Base-by-base conservation (phyloP, 2,113 vertebrate genomes). In the Ceyx cyanopectus region DNA sequence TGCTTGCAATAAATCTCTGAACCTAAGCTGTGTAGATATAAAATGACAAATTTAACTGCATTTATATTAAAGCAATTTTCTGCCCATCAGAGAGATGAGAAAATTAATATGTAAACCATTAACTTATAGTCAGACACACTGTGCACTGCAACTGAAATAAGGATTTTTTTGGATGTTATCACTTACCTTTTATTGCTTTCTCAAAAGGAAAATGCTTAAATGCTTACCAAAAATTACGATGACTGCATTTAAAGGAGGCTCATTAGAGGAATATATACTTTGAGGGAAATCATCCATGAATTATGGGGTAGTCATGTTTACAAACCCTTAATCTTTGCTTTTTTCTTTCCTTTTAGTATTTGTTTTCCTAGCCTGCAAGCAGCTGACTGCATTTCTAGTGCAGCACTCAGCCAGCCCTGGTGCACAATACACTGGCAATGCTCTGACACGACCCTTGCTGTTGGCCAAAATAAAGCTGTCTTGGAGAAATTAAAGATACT, bases 81-180 rank as follows among this genome's bases (percentile, higher is more conserved):
- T 97, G 83, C 80, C 96, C 75, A 97, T 97, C 94, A 96, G 68
- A 96, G 27, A 97, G 50, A 96, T 92, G 92, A 96, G 72, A 92
- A 97, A 97, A 97, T 96, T 97, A 97, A 97, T 94, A 97, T 94
- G 89, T 93, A 97, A 97, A 92, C 68, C 73, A 96, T 97, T 97
- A 97, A 96, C 53, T 87, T 96, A 93, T 61, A 95, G 53, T 87
- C 91, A 96, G 85, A 96, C 94, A 78, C 40, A 89, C 34, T 96
- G 65, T 81, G 56, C 78, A 91, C 50, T 92, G 81, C 92, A 92
- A 94, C 20, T 84, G 68, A 92, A 96, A 95, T 89, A 92, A 77
- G 68, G 78, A 84, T 66, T 89, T 93, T 97, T 97, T 85, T 68
- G 41, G 17, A 94, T 87, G 54, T 86, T 86, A 94, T 93, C 54